Evolutionary conservation across 2,113 vertebrate genomes (phyloP).

Genomic region (Cranoglanis bouderius): DNA sequence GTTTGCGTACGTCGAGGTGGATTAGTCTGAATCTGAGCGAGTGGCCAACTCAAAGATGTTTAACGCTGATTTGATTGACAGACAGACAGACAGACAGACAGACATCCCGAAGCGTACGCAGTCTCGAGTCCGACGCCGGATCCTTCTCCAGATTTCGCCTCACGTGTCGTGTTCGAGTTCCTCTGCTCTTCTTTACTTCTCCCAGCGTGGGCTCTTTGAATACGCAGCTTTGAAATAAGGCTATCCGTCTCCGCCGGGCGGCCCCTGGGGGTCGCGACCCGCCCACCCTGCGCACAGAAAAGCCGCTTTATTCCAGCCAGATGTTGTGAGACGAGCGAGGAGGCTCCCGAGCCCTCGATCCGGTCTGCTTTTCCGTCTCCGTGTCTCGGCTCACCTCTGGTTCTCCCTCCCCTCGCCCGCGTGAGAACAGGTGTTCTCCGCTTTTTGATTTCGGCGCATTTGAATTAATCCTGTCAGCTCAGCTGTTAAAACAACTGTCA

Average conservation of each 20-base stretch:
- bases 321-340: slow-evolving; percentile 80
- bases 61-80: not conserved
- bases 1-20: slow-evolving; percentile 35
- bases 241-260: slow-evolving; percentile 76
- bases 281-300: slow-evolving; percentile 61
- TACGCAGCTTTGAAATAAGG: slow-evolving; percentile 78
- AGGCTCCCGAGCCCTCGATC: slow-evolving; percentile 37
- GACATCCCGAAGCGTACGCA: not conserved
- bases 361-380: not conserved
- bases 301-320: slow-evolving; percentile 83
- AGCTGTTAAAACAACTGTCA: slow-evolving; percentile 99
- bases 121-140: not conserved
- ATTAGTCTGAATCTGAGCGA: slow-evolving; percentile 26
- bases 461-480: slow-evolving; percentile 99
- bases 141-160: not conserved
- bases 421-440: slow-evolving; percentile 98
- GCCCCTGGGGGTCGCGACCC: slow-evolving; percentile 81
- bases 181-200: not conserved
- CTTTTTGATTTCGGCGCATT: slow-evolving; percentile 99
- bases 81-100: not conserved
- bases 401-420: slow-evolving; percentile 76
- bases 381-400: slow-evolving; percentile 46
- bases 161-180: not conserved
- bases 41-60: not conserved
- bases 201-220: slow-evolving; percentile 60